Base-by-base conservation (phyloP, 2,888 invertebrate genomes). In the Marronus borbonicus region DNA sequence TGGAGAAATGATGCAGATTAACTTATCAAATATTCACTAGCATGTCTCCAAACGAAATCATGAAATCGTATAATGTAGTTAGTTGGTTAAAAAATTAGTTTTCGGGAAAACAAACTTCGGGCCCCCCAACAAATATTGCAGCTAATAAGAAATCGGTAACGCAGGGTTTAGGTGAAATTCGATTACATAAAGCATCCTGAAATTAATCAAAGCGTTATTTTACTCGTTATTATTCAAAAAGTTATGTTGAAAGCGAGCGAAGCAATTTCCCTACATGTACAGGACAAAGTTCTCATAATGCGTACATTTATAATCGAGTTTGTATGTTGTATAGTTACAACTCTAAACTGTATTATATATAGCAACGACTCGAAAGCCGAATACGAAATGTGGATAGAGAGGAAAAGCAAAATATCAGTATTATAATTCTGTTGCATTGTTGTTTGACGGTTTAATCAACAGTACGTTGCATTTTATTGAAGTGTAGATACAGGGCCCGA, bases 151-250 rank as follows among this genome's bases (percentile, higher is more conserved):
- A 68, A 52, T 28, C 24, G 68, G 50, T 72, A 17, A 58, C 36
- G 14, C 10, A 58, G 17, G 17, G 55, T 10, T 58, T 2, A 20
- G 55, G 58, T 72, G 58, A 72, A 72, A 72, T 72, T 72, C 72
- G 58, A 39, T 72, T 58, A 39, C 72, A 72, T 36, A 58, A 39
- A 58, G 72, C 39, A 58, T 58, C 12, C 72, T 72, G 12, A 36
- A 72, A 72, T 58, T 72, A 72, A 72, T 72, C 72, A 72, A 58
- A 72, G 39, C 72, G 39, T 28, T 14, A 68, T 31, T 36, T 36
- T 58, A 58, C 58, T 39, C 39, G 55, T 72, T 72, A 72, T 58
- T 72, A 72, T 72, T 58, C 72, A 72, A 72, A 72, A 58, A 58
- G 36, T 72, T 55, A 58, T 5, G 72, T 36, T 55, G 72, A 72